Evolutionary conservation across 2,113 vertebrate species (phyloP).

Genomic region (Mus spicilegus): DNA sequence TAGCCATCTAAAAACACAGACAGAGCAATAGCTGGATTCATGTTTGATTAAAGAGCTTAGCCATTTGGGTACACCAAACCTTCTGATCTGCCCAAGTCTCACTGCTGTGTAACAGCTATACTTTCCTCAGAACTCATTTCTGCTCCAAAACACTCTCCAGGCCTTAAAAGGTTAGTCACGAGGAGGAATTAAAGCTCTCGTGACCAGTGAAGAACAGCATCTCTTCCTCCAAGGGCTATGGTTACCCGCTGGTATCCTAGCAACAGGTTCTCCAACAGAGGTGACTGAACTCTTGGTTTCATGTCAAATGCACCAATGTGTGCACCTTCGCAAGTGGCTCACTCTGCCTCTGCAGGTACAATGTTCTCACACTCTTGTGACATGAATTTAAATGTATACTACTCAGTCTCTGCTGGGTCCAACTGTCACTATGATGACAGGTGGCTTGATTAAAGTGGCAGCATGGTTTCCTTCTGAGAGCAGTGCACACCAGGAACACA

Average conservation of each 20-base stretch:
- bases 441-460: not conserved
- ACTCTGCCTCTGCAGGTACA: not conserved
- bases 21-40: not conserved
- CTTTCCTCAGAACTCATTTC: not conserved
- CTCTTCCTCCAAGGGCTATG: not conserved
- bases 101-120: not conserved
- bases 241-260: not conserved
- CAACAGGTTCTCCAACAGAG: not conserved
- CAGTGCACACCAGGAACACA: not conserved
- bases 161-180: not conserved
- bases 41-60: slow-evolving; percentile 19
- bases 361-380: not conserved
- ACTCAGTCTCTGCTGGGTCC: not conserved
- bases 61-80: not conserved
- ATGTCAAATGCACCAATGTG: not conserved
- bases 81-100: not conserved
- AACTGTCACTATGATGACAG: not conserved
- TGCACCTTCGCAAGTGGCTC: not conserved
- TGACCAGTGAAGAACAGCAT: not conserved
- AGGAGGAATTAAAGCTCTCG: slow-evolving; percentile 12
- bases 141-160: not conserved
- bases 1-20: slow-evolving; percentile 4
- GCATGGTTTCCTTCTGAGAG: not conserved
- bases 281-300: not conserved
- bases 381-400: not conserved